A percentile compares a stretch with the other conserved stretches of the same genome.
Evolutionary conservation across 2,797 vertebrate species (phyloP).

Genomic region (Poecilia gillii): DNA sequence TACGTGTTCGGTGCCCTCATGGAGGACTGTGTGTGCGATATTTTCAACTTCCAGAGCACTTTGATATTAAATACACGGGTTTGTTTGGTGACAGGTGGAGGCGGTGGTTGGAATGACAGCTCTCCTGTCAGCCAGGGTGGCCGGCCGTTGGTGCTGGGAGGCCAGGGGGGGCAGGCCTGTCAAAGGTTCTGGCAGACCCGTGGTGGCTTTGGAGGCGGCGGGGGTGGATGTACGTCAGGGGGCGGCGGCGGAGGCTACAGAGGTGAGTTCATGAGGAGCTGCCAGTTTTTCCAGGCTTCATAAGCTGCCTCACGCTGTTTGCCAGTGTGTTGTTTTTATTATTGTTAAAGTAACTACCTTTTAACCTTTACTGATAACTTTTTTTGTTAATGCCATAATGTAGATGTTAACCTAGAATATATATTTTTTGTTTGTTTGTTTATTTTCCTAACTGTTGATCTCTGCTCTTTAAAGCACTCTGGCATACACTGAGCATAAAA

Average conservation of each 20-base stretch:
- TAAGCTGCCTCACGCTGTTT: slow-evolving; percentile 15
- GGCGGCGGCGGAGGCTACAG: slow-evolving; percentile 98
- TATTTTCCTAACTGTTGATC: neutral
- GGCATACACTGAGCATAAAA: neutral
- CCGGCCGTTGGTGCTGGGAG: slow-evolving; percentile 91
- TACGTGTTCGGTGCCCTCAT: neutral
- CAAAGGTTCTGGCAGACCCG: slow-evolving; percentile 94
- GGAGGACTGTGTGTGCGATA: neutral
- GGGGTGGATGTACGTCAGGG: slow-evolving; percentile 94
- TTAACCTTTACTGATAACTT: neutral
- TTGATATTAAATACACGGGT: slow-evolving; percentile 27
- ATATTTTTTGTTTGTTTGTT: no score
- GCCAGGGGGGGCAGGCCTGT: slow-evolving; percentile 94
- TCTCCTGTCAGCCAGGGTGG: slow-evolving; percentile 89
- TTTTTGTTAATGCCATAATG: neutral
- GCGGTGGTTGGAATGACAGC: slow-evolving; percentile 95
- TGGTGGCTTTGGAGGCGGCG: slow-evolving; percentile 96
- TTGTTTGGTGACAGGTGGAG: slow-evolving; percentile 88
- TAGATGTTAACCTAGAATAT: neutral
- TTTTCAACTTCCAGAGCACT: slow-evolving; percentile 13
- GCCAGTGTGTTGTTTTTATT: slow-evolving; percentile 5
- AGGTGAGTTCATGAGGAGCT: slow-evolving; percentile 78
- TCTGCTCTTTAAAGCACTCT: neutral
- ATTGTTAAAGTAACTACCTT: slow-evolving; percentile 9
- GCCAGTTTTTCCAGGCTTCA: neutral